Base-by-base conservation (phyloP, 2,113 vertebrate genomes). In the Phyllostomus hastatus region DNA sequence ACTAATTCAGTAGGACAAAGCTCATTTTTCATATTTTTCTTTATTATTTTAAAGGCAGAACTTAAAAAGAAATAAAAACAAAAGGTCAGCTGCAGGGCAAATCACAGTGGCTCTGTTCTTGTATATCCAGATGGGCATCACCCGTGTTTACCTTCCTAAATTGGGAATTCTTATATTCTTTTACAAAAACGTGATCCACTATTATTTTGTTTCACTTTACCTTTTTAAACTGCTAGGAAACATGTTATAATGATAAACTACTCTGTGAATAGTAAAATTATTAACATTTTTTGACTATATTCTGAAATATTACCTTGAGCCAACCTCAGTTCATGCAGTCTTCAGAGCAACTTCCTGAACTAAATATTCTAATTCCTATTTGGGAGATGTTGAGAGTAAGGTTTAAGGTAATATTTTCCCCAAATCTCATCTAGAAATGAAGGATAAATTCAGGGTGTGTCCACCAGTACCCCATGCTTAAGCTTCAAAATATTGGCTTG, bases 81-180 rank as follows among this genome's bases (percentile, higher is more conserved):
- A 89, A 67, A 95, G 16, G 41, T 97, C 88, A 14, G 24, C 57
- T 48, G 3, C 94, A 94, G 97, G 78, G 31, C 70, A 98, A 97
- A 72, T 84, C 48, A 43, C 38, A 80, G 95, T 48, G 10, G 28
- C 48, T 95, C 59, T 35, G 85, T 75, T 96, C 41, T 83, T 96
- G 90, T 76, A 33, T 90, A 90, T 97, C 70, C 90, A 96, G 81
- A 94, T 96, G 93, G 61, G 48, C 5, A 10, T 95, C 75, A 75
- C 73, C 92, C 84, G 0, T 94, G 41, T 82, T 72, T 97, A 91
- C 92, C 90, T 97, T 97, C 96, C 95, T 88, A 97, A 96, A 97
- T 90, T 81, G 92, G 33, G 52, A 94, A 89, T 54, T 93, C 57
- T 52, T 95, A 9, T 15, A 84, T 95, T 54, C 43, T 41, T 91